These are phyloP conservation scores for Drosophila meridionalis DNA, from an alignment of 2,888 invertebrate species.

Conservation along the genomic window DNA sequence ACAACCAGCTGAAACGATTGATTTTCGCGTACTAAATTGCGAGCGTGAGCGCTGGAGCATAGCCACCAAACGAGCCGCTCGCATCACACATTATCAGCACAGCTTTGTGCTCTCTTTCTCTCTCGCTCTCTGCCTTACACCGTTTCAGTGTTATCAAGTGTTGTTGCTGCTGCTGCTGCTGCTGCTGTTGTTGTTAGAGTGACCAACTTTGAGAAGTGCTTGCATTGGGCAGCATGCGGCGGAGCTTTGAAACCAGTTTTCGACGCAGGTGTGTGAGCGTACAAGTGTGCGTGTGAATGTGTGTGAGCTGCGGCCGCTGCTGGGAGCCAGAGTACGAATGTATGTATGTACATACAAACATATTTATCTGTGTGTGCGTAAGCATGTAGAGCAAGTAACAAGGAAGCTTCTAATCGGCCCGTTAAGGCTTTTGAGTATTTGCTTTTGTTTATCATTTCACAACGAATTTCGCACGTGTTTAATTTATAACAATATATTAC, in stretches of 20 bases:
- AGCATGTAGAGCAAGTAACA: constrained; percentile 31
- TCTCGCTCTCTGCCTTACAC: constrained; percentile 26
- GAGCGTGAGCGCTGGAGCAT: constrained; percentile 49
- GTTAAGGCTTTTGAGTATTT: constrained; percentile 3
- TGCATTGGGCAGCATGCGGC: constrained; percentile 42
- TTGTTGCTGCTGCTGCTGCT: constrained; percentile 47
- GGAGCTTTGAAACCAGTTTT: constrained; percentile 66
- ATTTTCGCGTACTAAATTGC: constrained; percentile 79
- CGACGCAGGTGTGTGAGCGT: constrained; percentile 47
- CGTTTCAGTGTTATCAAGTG: constrained; percentile 66
- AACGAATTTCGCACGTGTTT: constrained; percentile 58
- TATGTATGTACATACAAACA: background rate
- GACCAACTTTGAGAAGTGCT: constrained; percentile 59
- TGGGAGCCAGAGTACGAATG: background rate
- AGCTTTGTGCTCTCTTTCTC: constrained; percentile 48
- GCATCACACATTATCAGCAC: constrained; percentile 63
- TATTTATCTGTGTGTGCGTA: background rate
- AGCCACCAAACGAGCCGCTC: constrained; percentile 38
- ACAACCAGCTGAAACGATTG: constrained; percentile 76
- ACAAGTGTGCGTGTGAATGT: constrained; percentile 10
- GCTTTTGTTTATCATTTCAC: constrained; percentile 56
- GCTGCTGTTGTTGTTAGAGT: constrained; percentile 54
- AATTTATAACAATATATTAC: constrained; percentile 10
- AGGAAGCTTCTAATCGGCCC: constrained; percentile 55
- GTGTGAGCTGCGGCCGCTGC: background rate